Evolutionary conservation across 2,888 invertebrate species (phyloP).

Genomic region (Pyrrhia umbra): DNA sequence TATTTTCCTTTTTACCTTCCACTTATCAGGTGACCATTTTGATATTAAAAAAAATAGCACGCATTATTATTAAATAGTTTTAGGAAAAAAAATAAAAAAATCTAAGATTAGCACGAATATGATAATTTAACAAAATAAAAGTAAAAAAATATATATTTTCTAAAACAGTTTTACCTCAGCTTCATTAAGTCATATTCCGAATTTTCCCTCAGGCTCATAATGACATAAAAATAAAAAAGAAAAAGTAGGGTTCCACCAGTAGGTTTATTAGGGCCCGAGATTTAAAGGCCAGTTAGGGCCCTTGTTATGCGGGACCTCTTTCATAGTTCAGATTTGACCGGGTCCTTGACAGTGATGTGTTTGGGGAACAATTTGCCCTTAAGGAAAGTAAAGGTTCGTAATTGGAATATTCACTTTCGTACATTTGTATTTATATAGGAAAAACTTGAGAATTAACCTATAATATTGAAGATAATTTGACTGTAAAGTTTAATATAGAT

Average conservation of each 20-base stretch:
- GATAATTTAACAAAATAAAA: constrained; percentile 1
- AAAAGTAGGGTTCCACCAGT: constrained; percentile 50
- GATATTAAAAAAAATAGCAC: no score
- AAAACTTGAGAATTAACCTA: background rate
- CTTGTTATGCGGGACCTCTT: constrained; percentile 55
- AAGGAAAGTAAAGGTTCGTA: background rate
- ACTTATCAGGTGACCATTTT: no score
- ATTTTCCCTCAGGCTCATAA: constrained; percentile 43
- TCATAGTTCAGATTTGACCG: constrained; percentile 53
- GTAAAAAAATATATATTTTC: constrained; percentile 5
- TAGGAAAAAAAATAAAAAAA: background rate
- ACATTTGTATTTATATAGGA: background rate
- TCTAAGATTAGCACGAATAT: background rate
- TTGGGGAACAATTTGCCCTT: background rate
- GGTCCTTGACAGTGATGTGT: constrained; percentile 30
- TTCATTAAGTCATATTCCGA: constrained; percentile 44
- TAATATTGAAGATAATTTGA: no score
- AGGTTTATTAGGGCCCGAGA: constrained; percentile 55
- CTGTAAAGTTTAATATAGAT: background rate
- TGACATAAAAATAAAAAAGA: constrained; percentile 58
- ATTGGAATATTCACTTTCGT: background rate
- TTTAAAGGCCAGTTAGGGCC: constrained; percentile 48
- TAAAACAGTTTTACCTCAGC: constrained; percentile 28
- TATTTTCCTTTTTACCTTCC: no score
- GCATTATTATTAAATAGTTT: background rate